Percentiles rank a stretch among this genome's conserved stretches.
Conservation (phyloP, 2,888 invertebrate species). For the Altica lythri region DNA sequence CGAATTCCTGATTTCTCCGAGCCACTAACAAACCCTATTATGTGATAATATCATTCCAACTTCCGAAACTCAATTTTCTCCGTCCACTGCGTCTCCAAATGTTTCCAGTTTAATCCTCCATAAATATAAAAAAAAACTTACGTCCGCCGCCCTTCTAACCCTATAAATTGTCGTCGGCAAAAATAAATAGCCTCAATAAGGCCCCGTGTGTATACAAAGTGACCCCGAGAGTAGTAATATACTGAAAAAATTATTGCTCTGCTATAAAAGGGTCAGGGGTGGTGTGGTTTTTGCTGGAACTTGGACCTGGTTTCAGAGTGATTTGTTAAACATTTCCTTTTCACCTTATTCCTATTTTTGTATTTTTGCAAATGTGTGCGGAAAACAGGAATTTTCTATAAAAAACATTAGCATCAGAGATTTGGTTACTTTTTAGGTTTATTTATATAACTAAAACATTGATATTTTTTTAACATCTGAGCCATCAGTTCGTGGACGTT, state of each 20-base stretch:
- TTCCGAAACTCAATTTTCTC: conserved; percentile 29
- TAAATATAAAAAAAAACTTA: conserved; percentile 30
- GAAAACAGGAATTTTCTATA: too few relatives aligned
- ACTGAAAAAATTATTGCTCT: conserved; percentile 28
- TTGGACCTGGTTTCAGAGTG: too few relatives aligned
- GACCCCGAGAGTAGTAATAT: conserved; percentile 26
- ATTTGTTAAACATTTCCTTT: too few relatives aligned
- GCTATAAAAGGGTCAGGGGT: conserved; percentile 20
- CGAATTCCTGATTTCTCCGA: conserved; percentile 16
- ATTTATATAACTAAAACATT: too few relatives aligned
- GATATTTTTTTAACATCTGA: too few relatives aligned
- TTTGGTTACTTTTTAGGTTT: too few relatives aligned
- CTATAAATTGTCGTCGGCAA: conserved; percentile 25
- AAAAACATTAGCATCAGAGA: too few relatives aligned
- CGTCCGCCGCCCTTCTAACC: conserved; percentile 15
- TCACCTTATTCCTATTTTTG: too few relatives aligned
- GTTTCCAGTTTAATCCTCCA: conserved; percentile 27
- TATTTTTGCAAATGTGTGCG: too few relatives aligned
- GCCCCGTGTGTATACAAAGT: conserved; percentile 23
- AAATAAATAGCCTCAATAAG: conserved; percentile 32
- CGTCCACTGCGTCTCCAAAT: conserved; percentile 23
- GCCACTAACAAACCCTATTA: conserved; percentile 21
- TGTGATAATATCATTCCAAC: conserved; percentile 28
- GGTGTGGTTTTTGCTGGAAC: not conserved
- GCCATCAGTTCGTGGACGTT: too few relatives aligned